Percentiles rank a stretch among this genome's conserved stretches.
Evolutionary conservation across 2,797 vertebrate genomes (phyloP).

Genomic region (Gymnoscopelus microlampas): DNA sequence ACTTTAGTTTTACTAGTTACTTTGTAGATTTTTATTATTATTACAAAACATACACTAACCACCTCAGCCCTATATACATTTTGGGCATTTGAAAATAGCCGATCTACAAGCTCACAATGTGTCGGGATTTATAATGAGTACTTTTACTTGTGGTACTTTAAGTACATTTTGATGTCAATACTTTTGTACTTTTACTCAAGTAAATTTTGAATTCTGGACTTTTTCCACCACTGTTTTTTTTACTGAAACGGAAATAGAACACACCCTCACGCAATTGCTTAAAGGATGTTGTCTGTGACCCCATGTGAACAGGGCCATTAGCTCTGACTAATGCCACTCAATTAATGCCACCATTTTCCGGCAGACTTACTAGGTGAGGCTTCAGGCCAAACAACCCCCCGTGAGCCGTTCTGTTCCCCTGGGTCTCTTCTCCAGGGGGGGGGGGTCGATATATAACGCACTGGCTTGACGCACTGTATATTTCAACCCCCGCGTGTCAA

Average conservation of each 20-base stretch:
- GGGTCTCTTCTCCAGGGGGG: neutral
- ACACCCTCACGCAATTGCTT: neutral
- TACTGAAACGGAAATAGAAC: neutral
- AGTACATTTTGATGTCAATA: too few species aligned
- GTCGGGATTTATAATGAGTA: too few species aligned
- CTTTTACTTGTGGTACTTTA: too few species aligned
- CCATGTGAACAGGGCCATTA: constrained; percentile 2
- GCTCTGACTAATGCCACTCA: neutral
- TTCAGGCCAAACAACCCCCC: neutral
- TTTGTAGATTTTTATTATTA: too few species aligned
- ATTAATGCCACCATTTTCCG: neutral
- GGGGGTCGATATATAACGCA: neutral
- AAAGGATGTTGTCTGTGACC: neutral
- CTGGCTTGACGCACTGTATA: neutral
- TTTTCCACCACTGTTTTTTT: too few species aligned
- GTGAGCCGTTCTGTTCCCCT: neutral
- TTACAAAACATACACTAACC: too few species aligned
- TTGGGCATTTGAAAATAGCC: too few species aligned
- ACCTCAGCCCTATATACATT: too few species aligned
- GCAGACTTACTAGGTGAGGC: neutral
- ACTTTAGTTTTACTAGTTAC: too few species aligned
- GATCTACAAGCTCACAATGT: too few species aligned
- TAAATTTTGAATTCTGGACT: too few species aligned
- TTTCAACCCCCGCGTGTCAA: constrained; percentile 17
- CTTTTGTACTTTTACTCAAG: too few species aligned